Evolutionary conservation across 2,113 vertebrate genomes (phyloP).

Genomic region (Abramis brama): DNA sequence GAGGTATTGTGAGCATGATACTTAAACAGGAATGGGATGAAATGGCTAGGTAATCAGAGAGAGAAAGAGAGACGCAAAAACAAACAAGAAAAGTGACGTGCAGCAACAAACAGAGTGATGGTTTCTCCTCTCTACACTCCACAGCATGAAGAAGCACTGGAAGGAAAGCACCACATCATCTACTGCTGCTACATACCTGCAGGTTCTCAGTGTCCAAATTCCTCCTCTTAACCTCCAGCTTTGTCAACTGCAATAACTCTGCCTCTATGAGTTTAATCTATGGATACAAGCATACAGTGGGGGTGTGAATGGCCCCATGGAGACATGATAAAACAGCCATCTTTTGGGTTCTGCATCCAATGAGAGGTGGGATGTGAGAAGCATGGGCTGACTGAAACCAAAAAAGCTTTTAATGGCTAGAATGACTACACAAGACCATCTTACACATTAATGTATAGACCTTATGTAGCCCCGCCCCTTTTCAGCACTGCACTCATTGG

Average conservation of each 20-base stretch:
- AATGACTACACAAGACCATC: constrained; percentile 8
- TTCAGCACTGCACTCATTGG: no score
- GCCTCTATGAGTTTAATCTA: constrained; percentile 98
- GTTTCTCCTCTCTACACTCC: constrained; percentile 20
- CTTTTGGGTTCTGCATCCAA: constrained; percentile 18
- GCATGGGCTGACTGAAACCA: constrained; percentile 20
- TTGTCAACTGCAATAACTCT: constrained; percentile 98
- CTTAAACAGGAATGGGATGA: not conserved
- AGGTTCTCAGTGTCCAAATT: constrained; percentile 91
- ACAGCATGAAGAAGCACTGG: not conserved
- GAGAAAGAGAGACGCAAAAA: not conserved
- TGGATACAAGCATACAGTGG: constrained; percentile 83
- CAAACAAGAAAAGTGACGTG: not conserved
- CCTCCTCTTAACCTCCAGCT: constrained; percentile 96
- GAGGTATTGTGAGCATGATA: not conserved
- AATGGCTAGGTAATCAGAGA: constrained; percentile 20
- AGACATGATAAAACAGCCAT: constrained; percentile 50
- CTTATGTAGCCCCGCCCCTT: no score
- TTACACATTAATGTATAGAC: not conserved
- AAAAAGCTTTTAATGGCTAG: constrained; percentile 1
- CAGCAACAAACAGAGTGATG: not conserved
- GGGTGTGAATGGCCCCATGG: constrained; percentile 61
- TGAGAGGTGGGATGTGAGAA: constrained; percentile 41
- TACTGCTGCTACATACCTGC: constrained; percentile 84
- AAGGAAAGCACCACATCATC: constrained; percentile 5